These are phyloP conservation scores for Galendromus occidentalis DNA, from an alignment of 1,140 invertebrate species.

Conservation along the genomic window DNA sequence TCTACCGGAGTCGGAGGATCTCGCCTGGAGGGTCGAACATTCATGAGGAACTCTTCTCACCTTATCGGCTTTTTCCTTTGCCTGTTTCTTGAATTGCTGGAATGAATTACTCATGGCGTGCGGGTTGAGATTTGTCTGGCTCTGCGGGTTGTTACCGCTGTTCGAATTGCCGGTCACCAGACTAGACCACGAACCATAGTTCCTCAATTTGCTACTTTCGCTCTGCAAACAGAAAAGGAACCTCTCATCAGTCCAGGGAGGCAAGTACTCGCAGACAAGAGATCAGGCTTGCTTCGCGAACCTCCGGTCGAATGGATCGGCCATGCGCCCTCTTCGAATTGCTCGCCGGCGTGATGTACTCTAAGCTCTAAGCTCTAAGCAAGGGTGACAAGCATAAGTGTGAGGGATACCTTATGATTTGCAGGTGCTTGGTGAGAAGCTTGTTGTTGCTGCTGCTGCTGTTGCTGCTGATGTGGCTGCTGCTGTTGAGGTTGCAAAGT, in stretches of 20 bases:
- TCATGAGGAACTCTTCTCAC: not conserved
- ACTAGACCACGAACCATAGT: slow-evolving; percentile 77
- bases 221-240: slow-evolving; percentile 12
- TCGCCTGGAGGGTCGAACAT: not conserved
- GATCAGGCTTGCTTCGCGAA: too few species aligned
- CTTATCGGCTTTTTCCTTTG: slow-evolving; percentile 69
- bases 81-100: slow-evolving; percentile 76
- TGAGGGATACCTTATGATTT: slow-evolving; percentile 15
- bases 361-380: not conserved
- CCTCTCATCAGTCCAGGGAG: slow-evolving; percentile 18
- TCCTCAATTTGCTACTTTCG: slow-evolving; percentile 38
- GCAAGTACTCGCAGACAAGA: too few species aligned
- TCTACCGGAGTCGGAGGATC: too few species aligned
- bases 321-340: too few species aligned
- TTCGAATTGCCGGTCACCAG: slow-evolving; percentile 42
- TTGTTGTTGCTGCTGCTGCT: slow-evolving; percentile 14
- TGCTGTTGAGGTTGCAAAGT: slow-evolving; percentile 21
- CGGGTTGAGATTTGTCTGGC: slow-evolving; percentile 41
- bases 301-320: too few species aligned
- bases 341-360: slow-evolving; percentile 14
- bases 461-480: slow-evolving; percentile 12
- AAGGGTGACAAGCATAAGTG: not conserved
- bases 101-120: slow-evolving; percentile 30
- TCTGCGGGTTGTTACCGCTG: slow-evolving; percentile 17
- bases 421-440: slow-evolving; percentile 16